Conservation (phyloP, 2,888 invertebrate species). For the Morpho helenor region DNA sequence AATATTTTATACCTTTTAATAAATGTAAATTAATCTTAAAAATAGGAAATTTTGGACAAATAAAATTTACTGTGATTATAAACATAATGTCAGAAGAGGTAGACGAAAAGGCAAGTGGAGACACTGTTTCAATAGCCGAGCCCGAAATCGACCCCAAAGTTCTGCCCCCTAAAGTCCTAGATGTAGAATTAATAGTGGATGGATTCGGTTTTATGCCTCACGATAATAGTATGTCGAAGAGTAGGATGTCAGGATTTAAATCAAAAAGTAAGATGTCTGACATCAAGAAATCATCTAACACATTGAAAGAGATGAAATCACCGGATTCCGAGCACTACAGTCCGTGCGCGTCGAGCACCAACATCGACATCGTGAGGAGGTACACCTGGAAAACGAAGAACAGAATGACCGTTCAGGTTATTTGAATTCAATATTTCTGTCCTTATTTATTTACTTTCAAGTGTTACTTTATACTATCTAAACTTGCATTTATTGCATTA, state of each 20-base stretch:
- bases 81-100: conserved; percentile 43
- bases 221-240: conserved; percentile 11
- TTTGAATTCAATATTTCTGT: background rate
- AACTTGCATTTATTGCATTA: too few species aligned
- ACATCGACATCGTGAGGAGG: conserved; percentile 72
- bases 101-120: conserved; percentile 45
- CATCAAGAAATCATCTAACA: conserved; percentile 34
- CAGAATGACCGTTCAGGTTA: conserved; percentile 80
- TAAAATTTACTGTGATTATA: background rate
- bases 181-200: conserved; percentile 64
- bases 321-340: conserved; percentile 34
- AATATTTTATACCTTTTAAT: conserved; percentile 3
- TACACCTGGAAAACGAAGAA: conserved; percentile 85
- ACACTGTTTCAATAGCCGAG: conserved; percentile 35
- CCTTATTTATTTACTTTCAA: too few species aligned
- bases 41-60: background rate
- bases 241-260: conserved; percentile 22
- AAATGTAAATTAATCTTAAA: conserved; percentile 6
- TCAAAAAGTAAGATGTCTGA: conserved; percentile 10
- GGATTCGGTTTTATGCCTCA: conserved; percentile 73
- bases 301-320: conserved; percentile 31
- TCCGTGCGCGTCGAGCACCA: conserved; percentile 60
- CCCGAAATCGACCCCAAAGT: conserved; percentile 19
- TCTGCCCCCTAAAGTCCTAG: conserved; percentile 47
- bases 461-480: too few species aligned